Evolutionary conservation across 1,140 invertebrate genomes (phyloP), one percentile per base, ranked within the genome.

Genomic region (Zaprionus capensis): DNA sequence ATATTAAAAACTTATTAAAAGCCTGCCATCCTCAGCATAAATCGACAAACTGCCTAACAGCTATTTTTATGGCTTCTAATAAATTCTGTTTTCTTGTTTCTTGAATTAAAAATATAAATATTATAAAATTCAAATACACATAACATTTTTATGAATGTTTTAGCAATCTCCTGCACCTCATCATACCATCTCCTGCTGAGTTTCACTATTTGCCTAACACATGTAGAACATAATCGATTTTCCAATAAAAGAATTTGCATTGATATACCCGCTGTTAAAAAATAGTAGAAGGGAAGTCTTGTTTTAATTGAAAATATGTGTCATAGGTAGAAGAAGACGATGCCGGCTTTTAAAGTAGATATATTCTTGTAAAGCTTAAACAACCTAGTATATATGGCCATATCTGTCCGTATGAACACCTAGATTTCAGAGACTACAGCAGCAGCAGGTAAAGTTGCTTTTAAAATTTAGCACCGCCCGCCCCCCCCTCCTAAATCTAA

Each of bases 71-170:
- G 41, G 7, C 41, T 46, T 46, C 6, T 17, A 46, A 17, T 46
- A 46, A 46, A 51, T 51, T 51, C 22, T 22, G 46, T 51, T 51
- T 51, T 51, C 20, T 51, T 24, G 11, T 24, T 51, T 51, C 46
- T 51, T 24, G 4, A 12, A 46, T 17, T n/a, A 7, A 17, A 51
- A 51, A 14, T 51, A 1, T 14, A 51, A 51, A 51, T 51, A 22
- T 24, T 51, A 24, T 5, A 24, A 51, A 51, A 14, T 46, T 41
- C 38, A n/a, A 41, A 41, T n/a, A n/a, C 17, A 49, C 44, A 49
- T 12, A 49, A 51, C 2, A 24, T 51, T 51, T 51, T 51, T 5
- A 51, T 24, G 20, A 4, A 14, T 24, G 14, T 14, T 51, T 24
- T 11, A 14, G 2, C 46, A 22, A 1, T 22, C 2, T 38, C n/a